Conservation (phyloP, 2,113 vertebrate genomes). For the Polypterus senegalus region DNA sequence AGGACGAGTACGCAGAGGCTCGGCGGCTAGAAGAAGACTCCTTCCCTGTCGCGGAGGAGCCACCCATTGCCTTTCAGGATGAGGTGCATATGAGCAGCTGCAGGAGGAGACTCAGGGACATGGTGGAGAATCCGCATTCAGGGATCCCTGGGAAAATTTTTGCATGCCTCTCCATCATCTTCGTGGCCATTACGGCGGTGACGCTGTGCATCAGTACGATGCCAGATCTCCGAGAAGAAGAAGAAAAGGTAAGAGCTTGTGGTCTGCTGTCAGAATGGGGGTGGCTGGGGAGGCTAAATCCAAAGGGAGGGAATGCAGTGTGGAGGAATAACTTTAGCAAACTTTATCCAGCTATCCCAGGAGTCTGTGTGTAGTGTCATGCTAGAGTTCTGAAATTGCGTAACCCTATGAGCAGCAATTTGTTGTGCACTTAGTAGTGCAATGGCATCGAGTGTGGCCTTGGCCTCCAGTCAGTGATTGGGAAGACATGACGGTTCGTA, state of each 20-base stretch:
- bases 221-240: conserved; percentile 86
- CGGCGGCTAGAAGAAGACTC: conserved; percentile 44
- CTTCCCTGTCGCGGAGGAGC: conserved; percentile 36
- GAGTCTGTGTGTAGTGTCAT: no score
- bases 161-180: conserved; percentile 78
- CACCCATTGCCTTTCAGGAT: conserved; percentile 36
- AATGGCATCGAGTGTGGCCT: no score
- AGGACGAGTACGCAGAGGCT: conserved; percentile 76
- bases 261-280: no score
- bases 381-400: no score
- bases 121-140: conserved; percentile 88
- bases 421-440: no score
- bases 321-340: no score
- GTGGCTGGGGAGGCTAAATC: no score
- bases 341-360: no score
- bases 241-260: conserved; percentile 72
- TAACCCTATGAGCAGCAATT: no score
- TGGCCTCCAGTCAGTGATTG: no score
- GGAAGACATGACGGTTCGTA: no score
- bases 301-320: no score
- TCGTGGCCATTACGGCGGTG: conserved; percentile 86
- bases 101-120: conserved; percentile 72
- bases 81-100: conserved; percentile 36
- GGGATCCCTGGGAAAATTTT: conserved; percentile 89
- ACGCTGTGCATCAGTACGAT: conserved; percentile 94